A percentile compares a stretch with the other conserved stretches of the same genome.
Conservation (phyloP, 2,888 invertebrate species). For the Hemicrepidius hirtus region DNA sequence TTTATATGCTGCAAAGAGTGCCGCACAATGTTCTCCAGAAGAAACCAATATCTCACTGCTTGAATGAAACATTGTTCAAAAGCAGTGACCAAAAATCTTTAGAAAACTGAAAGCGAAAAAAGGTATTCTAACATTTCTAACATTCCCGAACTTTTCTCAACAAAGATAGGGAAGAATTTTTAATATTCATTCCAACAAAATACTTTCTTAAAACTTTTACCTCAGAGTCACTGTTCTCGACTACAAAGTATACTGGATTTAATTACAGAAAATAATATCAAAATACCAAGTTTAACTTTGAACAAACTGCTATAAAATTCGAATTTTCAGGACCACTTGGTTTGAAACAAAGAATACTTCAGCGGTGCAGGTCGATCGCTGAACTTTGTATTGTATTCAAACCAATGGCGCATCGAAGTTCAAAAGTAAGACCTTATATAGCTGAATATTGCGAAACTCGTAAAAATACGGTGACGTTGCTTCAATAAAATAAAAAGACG, state of each 20-base stretch:
- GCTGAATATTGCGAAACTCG: constrained; percentile 27
- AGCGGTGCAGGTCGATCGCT: neutral
- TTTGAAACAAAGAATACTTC: neutral
- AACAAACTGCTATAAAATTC: neutral
- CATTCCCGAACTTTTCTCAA: neutral
- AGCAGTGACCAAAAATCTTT: no score
- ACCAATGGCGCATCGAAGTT: neutral
- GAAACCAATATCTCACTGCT: constrained; percentile 5
- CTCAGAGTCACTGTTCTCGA: neutral
- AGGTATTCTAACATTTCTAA: constrained; percentile 25
- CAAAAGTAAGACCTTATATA: constrained; percentile 34
- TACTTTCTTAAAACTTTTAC: constrained; percentile 10
- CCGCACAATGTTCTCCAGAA: neutral
- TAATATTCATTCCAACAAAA: constrained; percentile 22
- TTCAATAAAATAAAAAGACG: constrained; percentile 24
- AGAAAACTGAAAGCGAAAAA: neutral
- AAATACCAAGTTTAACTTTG: neutral
- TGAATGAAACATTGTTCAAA: constrained; percentile 17
- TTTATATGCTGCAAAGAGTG: no score
- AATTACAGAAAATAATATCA: neutral
- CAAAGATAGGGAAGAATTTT: constrained; percentile 14
- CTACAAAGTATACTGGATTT: neutral
- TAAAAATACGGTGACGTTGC: constrained; percentile 38
- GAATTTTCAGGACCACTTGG: neutral
- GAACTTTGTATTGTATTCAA: constrained; percentile 9